Conservation (phyloP, 2,888 invertebrate species). For the Protophormia terraenovae region DNA sequence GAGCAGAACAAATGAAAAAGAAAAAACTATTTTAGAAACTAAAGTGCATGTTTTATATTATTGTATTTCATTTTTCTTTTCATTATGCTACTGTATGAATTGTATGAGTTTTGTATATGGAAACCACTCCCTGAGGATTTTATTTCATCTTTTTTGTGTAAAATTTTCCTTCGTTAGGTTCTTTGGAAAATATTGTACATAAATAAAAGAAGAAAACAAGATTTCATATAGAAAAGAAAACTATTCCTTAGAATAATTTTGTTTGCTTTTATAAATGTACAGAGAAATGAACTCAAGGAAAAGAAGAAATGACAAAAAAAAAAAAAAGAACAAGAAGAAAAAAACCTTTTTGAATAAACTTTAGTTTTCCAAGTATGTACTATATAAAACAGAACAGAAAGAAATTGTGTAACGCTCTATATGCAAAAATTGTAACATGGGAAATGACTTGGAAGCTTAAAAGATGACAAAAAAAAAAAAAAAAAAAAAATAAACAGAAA, state of each 20-base stretch:
- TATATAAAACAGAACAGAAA: background rate
- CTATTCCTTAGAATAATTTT: constrained; percentile 42
- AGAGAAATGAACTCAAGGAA: background rate
- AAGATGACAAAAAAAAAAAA: constrained; percentile 21
- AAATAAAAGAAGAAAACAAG: background rate
- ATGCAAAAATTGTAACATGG: constrained; percentile 51
- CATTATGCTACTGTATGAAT: constrained; percentile 5
- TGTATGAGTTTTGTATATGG: constrained; percentile 30
- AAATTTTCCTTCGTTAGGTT: constrained; percentile 18
- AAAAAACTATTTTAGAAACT: constrained; percentile 38
- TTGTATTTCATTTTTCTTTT: constrained; percentile 16
- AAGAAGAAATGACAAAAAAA: background rate
- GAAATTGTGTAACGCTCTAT: constrained; percentile 36
- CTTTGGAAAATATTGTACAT: constrained; percentile 1
- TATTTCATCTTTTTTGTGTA: constrained; percentile 4
- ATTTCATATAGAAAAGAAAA: constrained; percentile 8
- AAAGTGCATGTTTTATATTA: constrained; percentile 51
- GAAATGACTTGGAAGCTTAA: constrained; percentile 62
- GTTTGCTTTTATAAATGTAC: constrained; percentile 23
- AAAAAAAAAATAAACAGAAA: background rate
- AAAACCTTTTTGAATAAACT: constrained; percentile 19
- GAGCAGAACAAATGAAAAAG: constrained; percentile 22
- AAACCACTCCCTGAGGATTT: constrained; percentile 64
- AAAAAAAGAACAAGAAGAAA: too few relatives aligned
- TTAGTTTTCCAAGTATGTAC: constrained; percentile 44